phyloP scores from a whole-genome alignment of 64 coral and sea anemone genomes.

The Platygyra sinensis region DNA sequence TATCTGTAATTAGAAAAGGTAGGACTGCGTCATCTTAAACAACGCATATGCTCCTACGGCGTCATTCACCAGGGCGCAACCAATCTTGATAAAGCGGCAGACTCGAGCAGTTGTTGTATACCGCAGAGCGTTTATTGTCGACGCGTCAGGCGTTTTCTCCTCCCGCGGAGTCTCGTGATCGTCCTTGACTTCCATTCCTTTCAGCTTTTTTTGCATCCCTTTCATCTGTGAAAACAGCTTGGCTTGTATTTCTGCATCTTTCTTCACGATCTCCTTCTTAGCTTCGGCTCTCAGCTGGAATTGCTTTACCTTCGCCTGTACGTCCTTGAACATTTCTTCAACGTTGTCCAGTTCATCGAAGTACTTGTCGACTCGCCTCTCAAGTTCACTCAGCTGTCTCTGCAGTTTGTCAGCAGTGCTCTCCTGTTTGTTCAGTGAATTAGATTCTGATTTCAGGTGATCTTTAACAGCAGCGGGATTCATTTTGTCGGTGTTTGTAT shows the following conservation, averaged over 20 bases:
- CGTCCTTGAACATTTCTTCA: not conserved
- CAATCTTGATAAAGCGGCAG: slow-evolving; percentile 1
- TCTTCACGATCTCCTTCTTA: not conserved
- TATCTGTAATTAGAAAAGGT: not conserved
- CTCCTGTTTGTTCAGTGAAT: not conserved
- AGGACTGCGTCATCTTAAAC: not conserved
- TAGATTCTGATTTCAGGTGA: no score
- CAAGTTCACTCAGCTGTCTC: not conserved
- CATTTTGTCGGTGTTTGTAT: no score
- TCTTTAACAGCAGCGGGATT: no score
- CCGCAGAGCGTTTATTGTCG: not conserved
- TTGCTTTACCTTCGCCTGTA: not conserved
- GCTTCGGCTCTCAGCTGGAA: not conserved
- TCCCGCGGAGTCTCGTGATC: no score
- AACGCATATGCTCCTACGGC: slow-evolving; percentile 3
- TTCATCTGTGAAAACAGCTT: not conserved
- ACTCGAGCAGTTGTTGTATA: not conserved
- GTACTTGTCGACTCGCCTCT: slow-evolving; percentile 3
- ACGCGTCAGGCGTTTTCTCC: not conserved
- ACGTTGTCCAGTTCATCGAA: not conserved
- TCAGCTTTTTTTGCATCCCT: slow-evolving; percentile 10
- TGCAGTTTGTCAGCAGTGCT: not conserved
- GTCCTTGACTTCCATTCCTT: not conserved
- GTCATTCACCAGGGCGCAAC: not conserved
- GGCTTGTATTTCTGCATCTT: not conserved